These are phyloP conservation scores for Xyrichtys novacula DNA, from an alignment of 2,797 vertebrate species.

Conservation along the genomic window DNA sequence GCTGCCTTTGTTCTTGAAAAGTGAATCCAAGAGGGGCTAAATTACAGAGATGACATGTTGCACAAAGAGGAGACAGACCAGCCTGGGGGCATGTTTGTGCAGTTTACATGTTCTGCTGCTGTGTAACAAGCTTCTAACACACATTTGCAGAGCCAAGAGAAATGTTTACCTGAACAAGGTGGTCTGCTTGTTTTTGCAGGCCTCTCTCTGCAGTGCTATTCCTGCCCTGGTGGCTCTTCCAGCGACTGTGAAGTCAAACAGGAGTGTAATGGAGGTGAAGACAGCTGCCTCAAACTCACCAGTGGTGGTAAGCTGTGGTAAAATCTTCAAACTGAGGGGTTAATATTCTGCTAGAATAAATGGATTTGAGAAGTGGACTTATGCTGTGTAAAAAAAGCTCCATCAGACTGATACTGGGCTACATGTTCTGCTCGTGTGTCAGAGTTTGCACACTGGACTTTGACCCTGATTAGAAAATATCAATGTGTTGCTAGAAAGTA, in stretches of 20 bases:
- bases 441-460: too few species aligned
- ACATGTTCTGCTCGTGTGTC: too few species aligned
- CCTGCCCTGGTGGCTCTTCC: constrained; percentile 42
- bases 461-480: too few species aligned
- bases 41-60: constrained; percentile 37
- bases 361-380: too few species aligned
- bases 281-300: constrained; percentile 64
- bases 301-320: constrained; percentile 23
- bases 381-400: too few species aligned
- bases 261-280: constrained; percentile 26
- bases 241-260: constrained; percentile 8
- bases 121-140: constrained; percentile 24
- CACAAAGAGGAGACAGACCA: constrained; percentile 30
- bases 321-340: too few species aligned
- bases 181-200: constrained; percentile 24
- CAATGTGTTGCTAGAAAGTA: too few species aligned
- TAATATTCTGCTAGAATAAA: too few species aligned
- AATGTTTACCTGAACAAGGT: constrained; percentile 15
- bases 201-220: constrained; percentile 54
- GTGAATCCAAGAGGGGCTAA: constrained; percentile 26
- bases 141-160: constrained; percentile 22
- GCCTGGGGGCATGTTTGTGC: constrained; percentile 47
- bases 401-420: too few species aligned
- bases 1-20: constrained; percentile 28
- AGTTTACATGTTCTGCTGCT: constrained; percentile 26